A percentile compares a stretch with the other conserved stretches of the same genome.
phyloP scores from a whole-genome alignment of 2,888 invertebrate genomes.

The Mimas tiliae region DNA sequence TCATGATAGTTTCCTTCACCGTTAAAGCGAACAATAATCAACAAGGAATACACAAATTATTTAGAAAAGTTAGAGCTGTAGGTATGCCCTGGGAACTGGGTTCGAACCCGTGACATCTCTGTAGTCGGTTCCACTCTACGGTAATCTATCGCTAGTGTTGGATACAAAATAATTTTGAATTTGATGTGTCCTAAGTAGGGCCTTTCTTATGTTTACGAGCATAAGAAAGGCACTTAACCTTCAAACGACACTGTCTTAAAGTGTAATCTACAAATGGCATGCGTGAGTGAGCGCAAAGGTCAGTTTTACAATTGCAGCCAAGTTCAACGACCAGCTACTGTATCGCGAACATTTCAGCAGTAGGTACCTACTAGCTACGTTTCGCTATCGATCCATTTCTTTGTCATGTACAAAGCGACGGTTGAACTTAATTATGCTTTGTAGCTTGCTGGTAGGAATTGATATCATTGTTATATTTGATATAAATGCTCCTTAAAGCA shows the following conservation, averaged over 20 bases:
- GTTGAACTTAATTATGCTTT: slow-evolving; percentile 30
- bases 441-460: not conserved
- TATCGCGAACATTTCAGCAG: slow-evolving; percentile 37
- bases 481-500: not conserved
- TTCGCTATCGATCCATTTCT: slow-evolving; percentile 46
- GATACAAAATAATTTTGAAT: no score
- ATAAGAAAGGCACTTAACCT: not conserved
- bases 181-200: no score
- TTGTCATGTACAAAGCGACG: slow-evolving; percentile 18
- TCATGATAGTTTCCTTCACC: no score
- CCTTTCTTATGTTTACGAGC: no score
- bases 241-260: slow-evolving; percentile 7
- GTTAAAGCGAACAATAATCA: no score
- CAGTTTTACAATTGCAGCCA: slow-evolving; percentile 37
- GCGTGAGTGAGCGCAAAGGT: slow-evolving; percentile 35
- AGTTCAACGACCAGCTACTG: slow-evolving; percentile 46
- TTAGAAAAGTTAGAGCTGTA: no score
- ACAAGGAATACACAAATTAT: no score
- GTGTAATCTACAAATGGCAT: slow-evolving; percentile 33
- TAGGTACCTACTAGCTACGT: slow-evolving; percentile 29
- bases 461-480: no score
- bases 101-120: no score
- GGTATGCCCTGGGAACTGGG: no score
- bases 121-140: no score
- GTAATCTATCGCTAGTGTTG: no score